Evolutionary conservation across 1,140 invertebrate genomes (phyloP).

Genomic region (Pachypeltis micranthus): DNA sequence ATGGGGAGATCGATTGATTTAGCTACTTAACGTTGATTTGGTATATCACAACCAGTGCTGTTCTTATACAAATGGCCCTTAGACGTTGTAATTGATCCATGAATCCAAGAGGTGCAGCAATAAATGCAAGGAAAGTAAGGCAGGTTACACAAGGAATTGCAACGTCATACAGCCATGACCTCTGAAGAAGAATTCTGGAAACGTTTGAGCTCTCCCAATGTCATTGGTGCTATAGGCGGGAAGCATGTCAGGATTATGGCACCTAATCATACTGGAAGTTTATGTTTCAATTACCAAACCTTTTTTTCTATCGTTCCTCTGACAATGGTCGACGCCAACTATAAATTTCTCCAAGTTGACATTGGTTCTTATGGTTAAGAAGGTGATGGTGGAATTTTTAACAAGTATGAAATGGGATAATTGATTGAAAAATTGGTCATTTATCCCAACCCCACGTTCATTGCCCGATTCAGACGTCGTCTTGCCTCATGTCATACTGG

Average conservation of each 20-base stretch:
- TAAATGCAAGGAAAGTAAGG: no score
- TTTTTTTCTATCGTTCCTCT: slow-evolving; percentile 35
- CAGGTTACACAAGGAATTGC: no score
- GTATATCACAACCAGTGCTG: no score
- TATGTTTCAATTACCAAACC: slow-evolving; percentile 37
- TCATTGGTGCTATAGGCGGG: slow-evolving; percentile 32
- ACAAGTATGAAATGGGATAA: slow-evolving; percentile 17
- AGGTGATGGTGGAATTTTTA: slow-evolving; percentile 30
- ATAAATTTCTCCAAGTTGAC: slow-evolving; percentile 34
- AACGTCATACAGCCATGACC: no score
- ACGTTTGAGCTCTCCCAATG: slow-evolving; percentile 35
- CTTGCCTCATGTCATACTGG: slow-evolving; percentile 30
- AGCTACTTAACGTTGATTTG: no score
- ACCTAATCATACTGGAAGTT: slow-evolving; percentile 30
- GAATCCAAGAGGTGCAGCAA: no score
- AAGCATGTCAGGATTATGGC: slow-evolving; percentile 36
- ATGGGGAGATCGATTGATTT: no score
- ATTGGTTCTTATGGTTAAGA: slow-evolving; percentile 33
- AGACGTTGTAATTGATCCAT: no score
- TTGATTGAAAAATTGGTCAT: not conserved
- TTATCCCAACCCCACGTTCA: slow-evolving; percentile 19
- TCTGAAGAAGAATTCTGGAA: no score
- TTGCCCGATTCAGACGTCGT: slow-evolving; percentile 24
- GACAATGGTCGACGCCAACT: slow-evolving; percentile 35
- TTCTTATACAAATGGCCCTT: no score